These are phyloP conservation scores for Rhopalosiphum nymphaeae DNA, from an alignment of 2,888 invertebrate species.

Conservation along the genomic window DNA sequence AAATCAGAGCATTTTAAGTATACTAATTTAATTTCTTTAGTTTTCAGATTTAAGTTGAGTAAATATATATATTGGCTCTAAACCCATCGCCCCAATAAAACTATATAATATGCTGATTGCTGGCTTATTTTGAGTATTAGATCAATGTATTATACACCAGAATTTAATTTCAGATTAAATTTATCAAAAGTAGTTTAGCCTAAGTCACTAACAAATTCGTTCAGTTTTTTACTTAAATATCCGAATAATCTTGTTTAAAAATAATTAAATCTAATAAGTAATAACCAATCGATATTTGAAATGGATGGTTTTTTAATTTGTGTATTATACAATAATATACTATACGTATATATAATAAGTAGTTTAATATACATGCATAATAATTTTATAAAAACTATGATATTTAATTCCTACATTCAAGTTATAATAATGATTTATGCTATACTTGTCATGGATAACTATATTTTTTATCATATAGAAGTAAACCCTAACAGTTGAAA, in stretches of 20 bases:
- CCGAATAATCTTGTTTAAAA: not conserved
- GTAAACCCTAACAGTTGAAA: not conserved
- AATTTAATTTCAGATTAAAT: not conserved
- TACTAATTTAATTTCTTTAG: not conserved
- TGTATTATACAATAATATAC: not conserved
- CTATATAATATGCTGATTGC: not conserved
- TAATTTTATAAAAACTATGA: not conserved
- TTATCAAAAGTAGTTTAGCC: not conserved
- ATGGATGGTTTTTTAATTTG: not conserved
- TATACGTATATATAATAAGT: too few species aligned
- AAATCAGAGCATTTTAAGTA: not conserved
- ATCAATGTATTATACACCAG: not conserved
- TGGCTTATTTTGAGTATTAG: not conserved
- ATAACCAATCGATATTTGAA: not conserved
- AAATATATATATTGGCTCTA: not conserved
- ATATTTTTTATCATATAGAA: not conserved
- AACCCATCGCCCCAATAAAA: not conserved
- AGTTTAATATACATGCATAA: not conserved
- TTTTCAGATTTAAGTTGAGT: not conserved
- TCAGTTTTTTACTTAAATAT: not conserved
- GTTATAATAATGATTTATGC: not conserved
- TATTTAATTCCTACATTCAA: not conserved
- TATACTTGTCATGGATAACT: not conserved
- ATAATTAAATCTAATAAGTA: not conserved
- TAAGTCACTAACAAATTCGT: not conserved